Percentiles rank a stretch among this genome's conserved stretches.
Conservation (phyloP, 2,113 vertebrate genomes). For the Neofelis nebulosa region DNA sequence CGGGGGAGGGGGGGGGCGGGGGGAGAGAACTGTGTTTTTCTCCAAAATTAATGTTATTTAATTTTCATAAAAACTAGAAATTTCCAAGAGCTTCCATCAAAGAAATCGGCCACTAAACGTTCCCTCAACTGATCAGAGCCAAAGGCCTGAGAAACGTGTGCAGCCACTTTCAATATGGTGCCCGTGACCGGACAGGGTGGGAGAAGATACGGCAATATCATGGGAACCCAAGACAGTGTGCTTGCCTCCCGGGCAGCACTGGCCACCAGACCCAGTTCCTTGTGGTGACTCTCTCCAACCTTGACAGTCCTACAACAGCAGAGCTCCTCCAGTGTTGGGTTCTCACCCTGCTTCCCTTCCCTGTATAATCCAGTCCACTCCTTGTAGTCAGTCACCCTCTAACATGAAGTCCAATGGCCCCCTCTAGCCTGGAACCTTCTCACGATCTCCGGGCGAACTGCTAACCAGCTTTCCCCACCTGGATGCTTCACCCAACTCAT, state of each 20-base stretch:
- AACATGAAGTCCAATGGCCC: accelerated
- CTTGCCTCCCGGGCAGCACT: background rate
- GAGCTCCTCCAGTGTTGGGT: background rate
- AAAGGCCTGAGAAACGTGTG: background rate
- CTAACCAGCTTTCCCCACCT: background rate
- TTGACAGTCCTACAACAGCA: background rate
- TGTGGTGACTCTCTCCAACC: background rate
- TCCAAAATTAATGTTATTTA: background rate
- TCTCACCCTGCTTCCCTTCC: background rate
- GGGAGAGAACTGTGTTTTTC: background rate
- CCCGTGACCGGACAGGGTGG: accelerated
- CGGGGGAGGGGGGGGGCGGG: accelerated
- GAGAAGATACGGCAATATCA: accelerated
- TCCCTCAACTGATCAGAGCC: background rate
- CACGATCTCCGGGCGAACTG: background rate
- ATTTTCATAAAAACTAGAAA: background rate
- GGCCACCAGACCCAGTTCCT: accelerated
- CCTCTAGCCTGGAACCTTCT: background rate
- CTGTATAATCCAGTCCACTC: too few species aligned
- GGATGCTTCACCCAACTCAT: background rate
- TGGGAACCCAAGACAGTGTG: accelerated
- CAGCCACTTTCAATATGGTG: accelerated
- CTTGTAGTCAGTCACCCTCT: background rate
- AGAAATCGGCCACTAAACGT: background rate
- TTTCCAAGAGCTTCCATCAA: background rate